Conservation (phyloP, 2,888 invertebrate species). For the Chalcosyrphus nemorum region DNA sequence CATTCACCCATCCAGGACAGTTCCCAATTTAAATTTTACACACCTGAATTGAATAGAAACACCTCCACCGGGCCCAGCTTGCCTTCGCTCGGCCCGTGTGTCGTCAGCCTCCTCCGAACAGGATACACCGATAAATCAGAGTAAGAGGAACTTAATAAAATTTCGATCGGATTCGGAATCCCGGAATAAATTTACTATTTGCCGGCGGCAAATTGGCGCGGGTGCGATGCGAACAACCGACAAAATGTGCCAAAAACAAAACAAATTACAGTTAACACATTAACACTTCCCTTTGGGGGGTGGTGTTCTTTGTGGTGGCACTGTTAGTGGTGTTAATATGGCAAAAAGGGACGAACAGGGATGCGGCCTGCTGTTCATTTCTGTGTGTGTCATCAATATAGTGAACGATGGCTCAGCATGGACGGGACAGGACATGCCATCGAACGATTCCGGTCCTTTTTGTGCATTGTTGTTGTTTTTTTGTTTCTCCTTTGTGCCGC, state of each 20-base stretch:
- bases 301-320: neutral
- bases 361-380: slow-evolving; percentile 60
- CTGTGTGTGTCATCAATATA: slow-evolving; percentile 60
- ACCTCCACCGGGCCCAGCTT: neutral
- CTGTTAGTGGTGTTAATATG: slow-evolving; percentile 54
- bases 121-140: slow-evolving; percentile 59
- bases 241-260: slow-evolving; percentile 69
- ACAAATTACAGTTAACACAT: slow-evolving; percentile 71
- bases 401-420: slow-evolving; percentile 48
- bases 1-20: neutral
- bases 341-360: slow-evolving; percentile 38
- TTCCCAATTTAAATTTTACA: slow-evolving; percentile 57
- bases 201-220: slow-evolving; percentile 51
- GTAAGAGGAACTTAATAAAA: slow-evolving; percentile 56
- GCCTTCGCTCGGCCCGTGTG: neutral
- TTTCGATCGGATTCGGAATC: slow-evolving; percentile 49
- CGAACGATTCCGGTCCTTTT: slow-evolving; percentile 23
- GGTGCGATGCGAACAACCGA: slow-evolving; percentile 6
- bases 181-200: slow-evolving; percentile 31
- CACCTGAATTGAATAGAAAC: slow-evolving; percentile 40
- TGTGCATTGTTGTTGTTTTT: neutral
- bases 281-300: slow-evolving; percentile 34
- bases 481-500: neutral
- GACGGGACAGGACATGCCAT: slow-evolving; percentile 32
- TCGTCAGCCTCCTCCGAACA: no score